phyloP scores from a whole-genome alignment of 1,140 invertebrate genomes.

The Aphelinus certus region DNA sequence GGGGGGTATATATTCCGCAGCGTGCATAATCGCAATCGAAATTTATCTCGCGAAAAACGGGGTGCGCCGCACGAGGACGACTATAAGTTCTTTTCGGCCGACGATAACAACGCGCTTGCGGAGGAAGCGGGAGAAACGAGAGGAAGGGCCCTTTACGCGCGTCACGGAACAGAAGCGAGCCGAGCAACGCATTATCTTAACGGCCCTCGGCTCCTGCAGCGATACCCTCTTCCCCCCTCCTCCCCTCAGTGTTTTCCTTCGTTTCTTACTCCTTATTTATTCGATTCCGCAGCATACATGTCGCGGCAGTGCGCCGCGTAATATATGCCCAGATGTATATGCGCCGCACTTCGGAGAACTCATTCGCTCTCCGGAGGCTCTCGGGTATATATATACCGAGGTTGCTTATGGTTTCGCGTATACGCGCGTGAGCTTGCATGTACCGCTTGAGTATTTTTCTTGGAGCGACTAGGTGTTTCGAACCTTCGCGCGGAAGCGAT shows the following conservation, averaged over 20 bases:
- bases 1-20: background rate
- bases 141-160: background rate
- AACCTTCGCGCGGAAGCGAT: too few relatives aligned
- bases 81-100: constrained; percentile 3
- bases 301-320: too few relatives aligned
- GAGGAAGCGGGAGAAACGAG: background rate
- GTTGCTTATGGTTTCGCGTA: too few relatives aligned
- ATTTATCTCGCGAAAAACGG: constrained; percentile 7
- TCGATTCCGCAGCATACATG: background rate
- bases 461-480: too few relatives aligned
- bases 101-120: background rate
- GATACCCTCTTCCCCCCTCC: background rate
- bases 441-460: too few relatives aligned
- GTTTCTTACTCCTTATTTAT: background rate
- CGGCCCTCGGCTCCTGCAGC: background rate
- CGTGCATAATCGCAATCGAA: constrained; percentile 2
- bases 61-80: background rate
- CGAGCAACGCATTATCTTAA: constrained; percentile 1
- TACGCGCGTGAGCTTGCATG: too few relatives aligned
- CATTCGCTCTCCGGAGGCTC: too few relatives aligned
- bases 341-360: too few relatives aligned
- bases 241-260: background rate
- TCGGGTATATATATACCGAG: too few relatives aligned
- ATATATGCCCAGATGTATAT: too few relatives aligned
- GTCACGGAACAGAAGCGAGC: background rate